Evolutionary conservation across 2,888 invertebrate species (phyloP).

Genomic region (Tholera decimalis): DNA sequence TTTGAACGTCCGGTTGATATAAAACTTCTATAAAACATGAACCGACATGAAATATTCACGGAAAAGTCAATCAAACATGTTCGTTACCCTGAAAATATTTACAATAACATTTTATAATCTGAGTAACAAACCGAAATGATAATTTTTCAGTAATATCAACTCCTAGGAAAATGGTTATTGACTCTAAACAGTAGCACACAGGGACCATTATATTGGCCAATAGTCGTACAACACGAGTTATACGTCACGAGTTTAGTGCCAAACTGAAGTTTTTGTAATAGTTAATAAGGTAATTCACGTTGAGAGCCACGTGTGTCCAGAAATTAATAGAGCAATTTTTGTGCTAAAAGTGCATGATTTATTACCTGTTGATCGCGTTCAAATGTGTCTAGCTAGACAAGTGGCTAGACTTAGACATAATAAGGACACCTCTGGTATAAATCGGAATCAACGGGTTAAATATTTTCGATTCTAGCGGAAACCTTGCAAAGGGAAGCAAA

Average conservation of each 20-base stretch:
- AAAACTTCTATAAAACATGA: background rate
- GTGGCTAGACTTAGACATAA: constrained; percentile 1
- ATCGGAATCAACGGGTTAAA: background rate
- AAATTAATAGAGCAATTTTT: constrained; percentile 44
- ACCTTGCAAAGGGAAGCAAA: constrained; percentile 7
- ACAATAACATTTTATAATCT: no score
- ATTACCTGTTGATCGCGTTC: constrained; percentile 3
- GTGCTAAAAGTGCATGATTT: constrained; percentile 33
- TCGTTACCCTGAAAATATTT: background rate
- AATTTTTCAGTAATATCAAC: constrained; percentile 30
- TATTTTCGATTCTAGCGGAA: constrained; percentile 10
- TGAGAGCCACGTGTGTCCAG: constrained; percentile 32
- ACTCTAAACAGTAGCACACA: constrained; percentile 38
- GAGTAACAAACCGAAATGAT: constrained; percentile 30
- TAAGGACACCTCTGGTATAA: background rate
- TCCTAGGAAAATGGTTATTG: constrained; percentile 23
- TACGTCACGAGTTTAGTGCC: constrained; percentile 41
- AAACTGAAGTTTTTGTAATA: constrained; percentile 39
- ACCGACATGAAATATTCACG: constrained; percentile 1
- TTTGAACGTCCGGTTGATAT: background rate
- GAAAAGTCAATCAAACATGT: constrained; percentile 16
- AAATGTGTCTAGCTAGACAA: constrained; percentile 2
- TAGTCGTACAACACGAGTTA: constrained; percentile 20
- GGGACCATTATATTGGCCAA: constrained; percentile 36
- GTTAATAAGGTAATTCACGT: constrained; percentile 33